phyloP scores from a whole-genome alignment of 2,797 vertebrate species.

The Poecilia picta region DNA sequence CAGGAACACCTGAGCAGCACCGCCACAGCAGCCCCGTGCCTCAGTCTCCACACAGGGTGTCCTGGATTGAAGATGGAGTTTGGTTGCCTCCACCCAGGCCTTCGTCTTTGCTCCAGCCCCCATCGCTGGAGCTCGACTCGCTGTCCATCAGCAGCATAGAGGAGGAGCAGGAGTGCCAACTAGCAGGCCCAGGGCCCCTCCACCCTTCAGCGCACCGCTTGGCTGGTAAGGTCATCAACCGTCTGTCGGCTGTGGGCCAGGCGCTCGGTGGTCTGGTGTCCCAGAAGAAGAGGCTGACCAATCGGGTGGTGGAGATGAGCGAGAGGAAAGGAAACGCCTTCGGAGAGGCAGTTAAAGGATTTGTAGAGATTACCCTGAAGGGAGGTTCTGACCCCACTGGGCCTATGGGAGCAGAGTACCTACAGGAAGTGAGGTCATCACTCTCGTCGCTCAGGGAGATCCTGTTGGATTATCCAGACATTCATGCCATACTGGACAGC shows the following conservation, averaged over 20 bases:
- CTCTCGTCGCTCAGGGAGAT: slow-evolving; percentile 82
- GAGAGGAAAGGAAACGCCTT: slow-evolving; percentile 75
- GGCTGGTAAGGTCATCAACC: slow-evolving; percentile 81
- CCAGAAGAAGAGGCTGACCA: slow-evolving; percentile 77
- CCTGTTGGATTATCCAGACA: slow-evolving; percentile 78
- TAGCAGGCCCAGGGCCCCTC: slow-evolving; percentile 24
- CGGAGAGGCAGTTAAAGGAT: slow-evolving; percentile 71
- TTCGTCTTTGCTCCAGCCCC: slow-evolving; percentile 60
- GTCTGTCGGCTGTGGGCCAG: slow-evolving; percentile 82
- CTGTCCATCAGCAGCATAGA: slow-evolving; percentile 85
- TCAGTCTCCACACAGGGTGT: slow-evolving; percentile 82
- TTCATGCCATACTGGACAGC: slow-evolving; percentile 77
- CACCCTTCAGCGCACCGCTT: slow-evolving; percentile 56
- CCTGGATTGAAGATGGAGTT: slow-evolving; percentile 85
- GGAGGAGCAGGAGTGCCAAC: slow-evolving; percentile 75
- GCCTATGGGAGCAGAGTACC: slow-evolving; percentile 74
- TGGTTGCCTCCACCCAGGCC: slow-evolving; percentile 78
- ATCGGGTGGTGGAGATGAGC: slow-evolving; percentile 82
- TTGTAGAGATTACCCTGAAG: slow-evolving; percentile 65
- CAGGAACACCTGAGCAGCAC: slow-evolving; percentile 41
- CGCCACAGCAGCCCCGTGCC: slow-evolving; percentile 52
- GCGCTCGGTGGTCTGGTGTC: slow-evolving; percentile 77
- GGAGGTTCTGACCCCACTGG: slow-evolving; percentile 33
- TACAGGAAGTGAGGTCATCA: slow-evolving; percentile 85
- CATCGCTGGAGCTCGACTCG: slow-evolving; percentile 74